Conservation (phyloP, 2,113 vertebrate species). For the Actenoides hombroni region DNA sequence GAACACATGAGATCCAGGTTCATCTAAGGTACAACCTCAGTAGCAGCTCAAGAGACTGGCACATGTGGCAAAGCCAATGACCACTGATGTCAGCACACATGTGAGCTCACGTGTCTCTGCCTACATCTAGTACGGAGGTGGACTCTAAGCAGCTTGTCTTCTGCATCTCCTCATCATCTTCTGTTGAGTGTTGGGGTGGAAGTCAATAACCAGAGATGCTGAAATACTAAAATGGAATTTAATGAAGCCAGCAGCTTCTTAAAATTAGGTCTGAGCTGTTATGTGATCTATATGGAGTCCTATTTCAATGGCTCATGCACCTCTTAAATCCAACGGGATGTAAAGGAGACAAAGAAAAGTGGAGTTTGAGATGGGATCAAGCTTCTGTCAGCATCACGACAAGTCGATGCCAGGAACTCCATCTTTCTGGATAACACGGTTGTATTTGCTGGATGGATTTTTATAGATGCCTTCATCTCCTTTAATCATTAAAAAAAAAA, state of each 20-base stretch:
- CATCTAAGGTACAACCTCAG: fast-evolving
- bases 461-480: not conserved
- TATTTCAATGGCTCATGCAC: not conserved
- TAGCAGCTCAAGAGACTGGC: not conserved
- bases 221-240: not conserved
- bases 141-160: too few species aligned
- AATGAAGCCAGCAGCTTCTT: not conserved
- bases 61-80: not conserved
- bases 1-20: not conserved
- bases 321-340: not conserved
- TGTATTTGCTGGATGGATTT: not conserved
- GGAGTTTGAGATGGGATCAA: not conserved
- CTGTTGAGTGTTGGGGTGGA: not conserved
- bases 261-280: not conserved
- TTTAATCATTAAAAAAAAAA: not conserved
- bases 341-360: not conserved
- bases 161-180: not conserved
- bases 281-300: fast-evolving
- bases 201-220: not conserved
- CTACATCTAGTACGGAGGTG: not conserved
- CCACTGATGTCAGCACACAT: not conserved
- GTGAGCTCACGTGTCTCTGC: not conserved
- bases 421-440: not conserved
- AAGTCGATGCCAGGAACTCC: fast-evolving
- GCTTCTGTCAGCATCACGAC: not conserved